Conservation (phyloP, 2,797 vertebrate species). For the Alfaro cultratus region DNA sequence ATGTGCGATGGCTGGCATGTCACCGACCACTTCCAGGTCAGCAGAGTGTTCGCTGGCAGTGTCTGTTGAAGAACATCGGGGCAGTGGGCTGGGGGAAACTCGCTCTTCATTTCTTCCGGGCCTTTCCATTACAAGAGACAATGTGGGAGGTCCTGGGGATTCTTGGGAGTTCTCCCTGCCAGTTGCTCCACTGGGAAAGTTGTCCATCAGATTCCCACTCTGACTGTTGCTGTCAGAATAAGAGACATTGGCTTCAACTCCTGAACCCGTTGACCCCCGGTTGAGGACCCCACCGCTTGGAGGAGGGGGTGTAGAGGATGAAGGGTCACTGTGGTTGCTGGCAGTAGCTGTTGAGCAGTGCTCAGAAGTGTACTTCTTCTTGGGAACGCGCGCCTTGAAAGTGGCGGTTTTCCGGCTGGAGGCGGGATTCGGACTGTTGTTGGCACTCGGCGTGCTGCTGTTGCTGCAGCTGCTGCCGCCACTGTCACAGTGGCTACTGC, state of each 20-base stretch:
- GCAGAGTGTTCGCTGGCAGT: constrained; percentile 89
- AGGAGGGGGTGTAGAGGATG: constrained; percentile 68
- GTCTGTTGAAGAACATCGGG: constrained; percentile 91
- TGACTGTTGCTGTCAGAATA: constrained; percentile 60
- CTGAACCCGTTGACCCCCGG: constrained; percentile 49
- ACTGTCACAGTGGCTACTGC: constrained; percentile 66
- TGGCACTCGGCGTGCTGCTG: constrained; percentile 79
- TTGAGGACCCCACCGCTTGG: constrained; percentile 49
- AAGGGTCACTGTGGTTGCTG: constrained; percentile 73
- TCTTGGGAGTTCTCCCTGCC: constrained; percentile 45
- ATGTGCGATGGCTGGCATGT: constrained; percentile 19
- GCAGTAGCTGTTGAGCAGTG: constrained; percentile 71
- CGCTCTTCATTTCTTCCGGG: constrained; percentile 53
- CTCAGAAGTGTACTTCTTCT: constrained; percentile 88
- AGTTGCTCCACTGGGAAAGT: constrained; percentile 46
- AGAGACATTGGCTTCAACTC: constrained; percentile 41
- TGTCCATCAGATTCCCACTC: constrained; percentile 60
- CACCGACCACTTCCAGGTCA: constrained; percentile 79
- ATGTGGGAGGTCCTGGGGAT: constrained; percentile 66
- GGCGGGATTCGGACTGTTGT: constrained; percentile 82
- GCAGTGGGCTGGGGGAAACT: constrained; percentile 78
- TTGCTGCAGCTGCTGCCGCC: constrained; percentile 73
- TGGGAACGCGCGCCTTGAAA: constrained; percentile 90
- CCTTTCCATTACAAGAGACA: constrained; percentile 55
- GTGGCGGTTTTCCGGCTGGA: constrained; percentile 90